A percentile compares a stretch with the other conserved stretches of the same genome.
Conservation (phyloP, 53 echinoderm and acorn worm genomes). For the Astropecten irregularis region DNA sequence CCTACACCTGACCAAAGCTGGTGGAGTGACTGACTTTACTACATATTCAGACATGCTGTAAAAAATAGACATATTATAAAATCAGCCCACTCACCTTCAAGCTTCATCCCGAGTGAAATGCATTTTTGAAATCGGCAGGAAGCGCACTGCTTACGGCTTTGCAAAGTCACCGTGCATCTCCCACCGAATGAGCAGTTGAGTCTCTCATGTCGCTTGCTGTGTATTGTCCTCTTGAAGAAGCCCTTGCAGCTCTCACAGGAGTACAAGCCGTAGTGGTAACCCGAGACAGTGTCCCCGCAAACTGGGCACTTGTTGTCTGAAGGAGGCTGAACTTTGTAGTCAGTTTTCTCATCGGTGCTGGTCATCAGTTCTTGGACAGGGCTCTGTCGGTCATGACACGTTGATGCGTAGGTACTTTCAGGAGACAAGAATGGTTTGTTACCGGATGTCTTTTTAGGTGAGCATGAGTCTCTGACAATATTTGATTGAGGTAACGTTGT, state of each 20-base stretch:
- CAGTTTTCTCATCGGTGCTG: not conserved
- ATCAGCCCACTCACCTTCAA: constrained; percentile 81
- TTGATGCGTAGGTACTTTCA: not conserved
- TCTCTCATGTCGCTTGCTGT: constrained; percentile 78
- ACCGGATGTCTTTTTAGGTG: not conserved
- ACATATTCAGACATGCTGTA: too few species aligned
- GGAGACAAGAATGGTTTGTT: not conserved
- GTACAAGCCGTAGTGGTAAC: constrained; percentile 93
- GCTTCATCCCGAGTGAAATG: constrained; percentile 80
- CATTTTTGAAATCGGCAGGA: constrained; percentile 84
- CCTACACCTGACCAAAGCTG: too few species aligned
- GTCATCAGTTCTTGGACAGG: not conserved
- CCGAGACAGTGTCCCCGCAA: constrained; percentile 78
- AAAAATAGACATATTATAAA: too few species aligned
- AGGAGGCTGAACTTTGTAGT: constrained; percentile 39
- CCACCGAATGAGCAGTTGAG: constrained; percentile 63
- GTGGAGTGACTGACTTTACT: too few species aligned
- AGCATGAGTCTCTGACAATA: not conserved
- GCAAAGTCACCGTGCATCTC: constrained; percentile 60
- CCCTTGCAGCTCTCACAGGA: constrained; percentile 97
- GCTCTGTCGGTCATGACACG: not conserved
- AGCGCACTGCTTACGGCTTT: constrained; percentile 90
- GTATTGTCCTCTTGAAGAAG: constrained; percentile 90
- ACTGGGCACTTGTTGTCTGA: constrained; percentile 81
- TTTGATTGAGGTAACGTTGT: not conserved